Conservation (phyloP, 2,113 vertebrate genomes). For the Riparia riparia region DNA sequence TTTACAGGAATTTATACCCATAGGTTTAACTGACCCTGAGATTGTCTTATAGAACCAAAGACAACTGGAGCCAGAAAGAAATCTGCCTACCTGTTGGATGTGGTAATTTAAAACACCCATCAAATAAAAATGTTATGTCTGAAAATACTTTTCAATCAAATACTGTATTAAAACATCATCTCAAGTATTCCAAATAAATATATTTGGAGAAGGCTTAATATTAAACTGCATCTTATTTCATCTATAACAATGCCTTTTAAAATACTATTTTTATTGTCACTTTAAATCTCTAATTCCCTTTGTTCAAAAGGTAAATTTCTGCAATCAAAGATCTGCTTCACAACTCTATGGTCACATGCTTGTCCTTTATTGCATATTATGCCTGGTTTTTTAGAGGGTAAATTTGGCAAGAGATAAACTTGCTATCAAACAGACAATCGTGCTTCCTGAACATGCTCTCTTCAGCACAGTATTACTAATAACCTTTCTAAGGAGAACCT, state of each 20-base stretch:
- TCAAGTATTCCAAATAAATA: neutral
- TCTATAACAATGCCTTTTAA: accelerated
- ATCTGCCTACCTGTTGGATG: neutral
- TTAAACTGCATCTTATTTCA: neutral
- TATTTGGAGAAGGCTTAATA: neutral
- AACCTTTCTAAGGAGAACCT: conserved; percentile 39
- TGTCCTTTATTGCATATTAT: neutral
- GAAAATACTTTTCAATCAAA: neutral
- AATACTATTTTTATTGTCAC: neutral
- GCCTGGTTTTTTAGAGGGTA: neutral
- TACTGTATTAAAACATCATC: neutral
- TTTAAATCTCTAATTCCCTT: neutral
- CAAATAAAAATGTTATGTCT: neutral
- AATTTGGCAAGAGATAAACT: conserved; percentile 15
- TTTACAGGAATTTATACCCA: neutral
- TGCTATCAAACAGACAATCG: conserved; percentile 3
- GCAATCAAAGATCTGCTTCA: neutral
- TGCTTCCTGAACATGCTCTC: neutral
- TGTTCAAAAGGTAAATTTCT: neutral
- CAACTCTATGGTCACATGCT: neutral
- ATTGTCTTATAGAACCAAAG: neutral
- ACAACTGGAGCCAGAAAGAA: neutral
- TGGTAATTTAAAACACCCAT: neutral
- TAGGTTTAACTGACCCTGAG: neutral
- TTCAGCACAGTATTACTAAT: neutral